A percentile compares a stretch with the other conserved stretches of the same genome.
These are phyloP conservation scores for Xanthorhoe spadicearia DNA, from an alignment of 2,888 invertebrate genomes.

Conservation along the genomic window DNA sequence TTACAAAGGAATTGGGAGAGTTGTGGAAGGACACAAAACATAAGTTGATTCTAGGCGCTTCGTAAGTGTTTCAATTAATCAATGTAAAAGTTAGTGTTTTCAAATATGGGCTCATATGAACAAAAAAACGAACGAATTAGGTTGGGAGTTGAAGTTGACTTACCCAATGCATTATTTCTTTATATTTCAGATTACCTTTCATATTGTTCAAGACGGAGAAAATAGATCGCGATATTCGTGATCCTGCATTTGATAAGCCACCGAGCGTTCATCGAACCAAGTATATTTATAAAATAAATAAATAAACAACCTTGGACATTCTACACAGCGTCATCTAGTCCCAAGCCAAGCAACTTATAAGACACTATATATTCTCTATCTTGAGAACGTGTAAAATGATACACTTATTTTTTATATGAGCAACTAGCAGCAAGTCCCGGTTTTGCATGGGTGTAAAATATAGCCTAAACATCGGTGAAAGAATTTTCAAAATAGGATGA, in stretches of 20 bases:
- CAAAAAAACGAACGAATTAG: neutral
- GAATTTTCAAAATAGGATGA: too few species aligned
- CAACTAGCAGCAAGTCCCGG: too few species aligned
- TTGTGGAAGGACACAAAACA: slow-evolving; percentile 74
- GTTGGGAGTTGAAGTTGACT: neutral
- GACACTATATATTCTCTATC: too few species aligned
- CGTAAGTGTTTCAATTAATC: slow-evolving; percentile 59
- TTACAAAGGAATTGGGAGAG: slow-evolving; percentile 70
- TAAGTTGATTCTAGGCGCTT: slow-evolving; percentile 76
- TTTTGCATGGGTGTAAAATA: too few species aligned
- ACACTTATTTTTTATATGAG: too few species aligned
- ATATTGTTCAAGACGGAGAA: slow-evolving; percentile 76
- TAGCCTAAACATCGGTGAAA: too few species aligned
- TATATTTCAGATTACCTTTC: slow-evolving; percentile 75
- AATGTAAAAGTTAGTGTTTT: neutral
- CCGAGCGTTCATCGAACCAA: slow-evolving; percentile 56
- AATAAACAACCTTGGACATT: too few species aligned
- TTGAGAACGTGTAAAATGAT: too few species aligned
- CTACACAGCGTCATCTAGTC: too few species aligned
- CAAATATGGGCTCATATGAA: too few species aligned
- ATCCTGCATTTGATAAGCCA: slow-evolving; percentile 73
- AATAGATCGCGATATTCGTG: slow-evolving; percentile 71
- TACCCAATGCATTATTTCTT: neutral
- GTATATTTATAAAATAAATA: too few species aligned
- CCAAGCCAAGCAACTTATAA: too few species aligned